Evolutionary conservation across 2,888 invertebrate species (phyloP), one percentile per base, ranked within the genome.

Genomic region (Notodromas monacha): DNA sequence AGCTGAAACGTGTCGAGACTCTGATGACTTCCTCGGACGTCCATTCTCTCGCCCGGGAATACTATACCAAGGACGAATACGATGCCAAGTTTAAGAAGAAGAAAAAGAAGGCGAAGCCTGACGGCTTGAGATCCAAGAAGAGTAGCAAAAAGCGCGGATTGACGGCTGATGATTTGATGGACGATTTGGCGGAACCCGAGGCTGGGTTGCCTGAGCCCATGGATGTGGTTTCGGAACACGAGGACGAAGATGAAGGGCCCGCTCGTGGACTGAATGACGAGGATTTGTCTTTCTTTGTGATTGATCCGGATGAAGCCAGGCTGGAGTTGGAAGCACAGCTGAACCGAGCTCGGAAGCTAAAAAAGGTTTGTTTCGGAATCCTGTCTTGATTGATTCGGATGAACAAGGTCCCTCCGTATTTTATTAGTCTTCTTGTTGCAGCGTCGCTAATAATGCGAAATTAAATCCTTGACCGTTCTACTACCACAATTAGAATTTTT

Each of bases 1-100:
- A 15, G 12, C 15, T 31, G 33, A 65, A 65, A 47, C 61, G 60
- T 11, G 46, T 74, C 38, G 79, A 81, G 53, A 61, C 66, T 3
- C 55, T 89, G 35, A 57, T 55, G 33, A 49, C 63, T 39, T 60
- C 66, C 10, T 60, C 61, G 40, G 56, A 65, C 16, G 61, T 58
- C 38, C n/a, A n/a, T n/a, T n/a, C n/a, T n/a, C 38, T 76, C 12
- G 86, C 84, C 2, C 62, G 67, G 6, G 89, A 96, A 50, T 92
- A 79, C 50, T 67, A 67, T 45, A 70, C 70, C 33, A 61, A 65
- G 38, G 65, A 67, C 36, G 89, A 89, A 52, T 52, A 84, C 45
- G 51, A 54, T 36, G 61, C 67, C 32, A 70, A 68, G 52, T 81
- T 84, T 49, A 84, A 77, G 49, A 77, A 79, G 46, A 61, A 70